A percentile compares a stretch with the other conserved stretches of the same genome.
Conservation (phyloP, 2,797 vertebrate genomes). For the Harpagifer antarcticus region DNA sequence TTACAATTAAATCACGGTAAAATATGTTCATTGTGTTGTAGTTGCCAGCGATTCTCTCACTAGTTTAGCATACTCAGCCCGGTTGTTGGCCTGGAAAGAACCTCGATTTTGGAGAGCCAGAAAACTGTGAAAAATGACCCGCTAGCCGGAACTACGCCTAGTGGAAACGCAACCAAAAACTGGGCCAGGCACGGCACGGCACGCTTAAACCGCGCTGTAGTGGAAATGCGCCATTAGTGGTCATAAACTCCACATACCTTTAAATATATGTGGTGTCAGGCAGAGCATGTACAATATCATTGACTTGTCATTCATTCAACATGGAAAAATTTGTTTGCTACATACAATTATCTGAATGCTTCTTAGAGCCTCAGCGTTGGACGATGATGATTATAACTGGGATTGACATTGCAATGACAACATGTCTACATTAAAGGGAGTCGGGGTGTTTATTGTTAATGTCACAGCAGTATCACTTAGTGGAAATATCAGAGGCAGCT, state of each 20-base stretch:
- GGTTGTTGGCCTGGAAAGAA: too few relatives aligned
- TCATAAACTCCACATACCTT: not conserved
- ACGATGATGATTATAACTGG: conserved; percentile 9
- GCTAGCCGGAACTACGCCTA: too few relatives aligned
- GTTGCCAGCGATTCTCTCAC: too few relatives aligned
- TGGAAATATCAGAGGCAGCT: not conserved
- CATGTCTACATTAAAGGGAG: not conserved
- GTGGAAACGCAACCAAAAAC: too few relatives aligned
- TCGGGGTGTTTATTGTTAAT: not conserved
- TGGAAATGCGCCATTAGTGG: too few relatives aligned
- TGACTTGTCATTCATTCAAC: not conserved
- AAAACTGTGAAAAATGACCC: too few relatives aligned
- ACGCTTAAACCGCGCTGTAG: too few relatives aligned
- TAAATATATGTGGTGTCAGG: not conserved
- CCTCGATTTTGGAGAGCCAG: too few relatives aligned
- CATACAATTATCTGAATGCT: not conserved
- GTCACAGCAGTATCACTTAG: conserved; percentile 1
- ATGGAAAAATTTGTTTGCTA: not conserved
- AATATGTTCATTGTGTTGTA: too few relatives aligned
- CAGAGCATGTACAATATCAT: not conserved
- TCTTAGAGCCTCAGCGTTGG: not conserved
- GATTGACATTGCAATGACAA: not conserved
- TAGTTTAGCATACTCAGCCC: too few relatives aligned
- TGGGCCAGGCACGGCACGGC: too few relatives aligned
- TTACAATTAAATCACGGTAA: too few relatives aligned